Evolutionary conservation across 2,113 vertebrate genomes (phyloP).

Genomic region (Castor canadensis): DNA sequence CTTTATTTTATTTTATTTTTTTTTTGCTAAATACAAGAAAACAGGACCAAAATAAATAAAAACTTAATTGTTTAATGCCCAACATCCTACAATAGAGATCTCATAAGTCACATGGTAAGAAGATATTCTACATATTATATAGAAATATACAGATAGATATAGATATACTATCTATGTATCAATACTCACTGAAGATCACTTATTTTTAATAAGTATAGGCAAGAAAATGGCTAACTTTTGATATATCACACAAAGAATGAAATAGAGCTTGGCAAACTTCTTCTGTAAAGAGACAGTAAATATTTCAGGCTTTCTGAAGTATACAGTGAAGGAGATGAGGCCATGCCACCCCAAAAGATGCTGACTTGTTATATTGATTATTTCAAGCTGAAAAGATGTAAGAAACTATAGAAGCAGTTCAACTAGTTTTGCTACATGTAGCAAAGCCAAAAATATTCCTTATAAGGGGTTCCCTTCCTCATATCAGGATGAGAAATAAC

Average conservation of each 20-base stretch:
- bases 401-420: background rate
- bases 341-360: background rate
- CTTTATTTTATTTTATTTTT: too few species aligned
- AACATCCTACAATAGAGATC: background rate
- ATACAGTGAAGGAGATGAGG: background rate
- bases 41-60: background rate
- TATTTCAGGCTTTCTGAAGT: conserved; percentile 13
- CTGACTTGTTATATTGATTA: background rate
- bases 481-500: background rate
- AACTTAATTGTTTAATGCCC: conserved; percentile 8
- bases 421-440: background rate
- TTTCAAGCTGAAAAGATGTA: background rate
- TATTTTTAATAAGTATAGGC: too few species aligned
- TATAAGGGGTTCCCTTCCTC: background rate
- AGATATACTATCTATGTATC: too few species aligned
- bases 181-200: too few species aligned
- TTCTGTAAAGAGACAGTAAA: background rate
- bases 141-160: too few species aligned
- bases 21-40: conserved; percentile 15
- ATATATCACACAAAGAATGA: background rate
- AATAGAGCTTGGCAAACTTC: background rate
- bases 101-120: background rate
- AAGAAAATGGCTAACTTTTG: background rate
- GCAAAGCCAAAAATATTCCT: background rate
- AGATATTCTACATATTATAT: background rate